Evolutionary conservation across 2,113 vertebrate genomes (phyloP), one percentile per base, ranked within the genome.

Genomic region (Rhabdomys dilectus): DNA sequence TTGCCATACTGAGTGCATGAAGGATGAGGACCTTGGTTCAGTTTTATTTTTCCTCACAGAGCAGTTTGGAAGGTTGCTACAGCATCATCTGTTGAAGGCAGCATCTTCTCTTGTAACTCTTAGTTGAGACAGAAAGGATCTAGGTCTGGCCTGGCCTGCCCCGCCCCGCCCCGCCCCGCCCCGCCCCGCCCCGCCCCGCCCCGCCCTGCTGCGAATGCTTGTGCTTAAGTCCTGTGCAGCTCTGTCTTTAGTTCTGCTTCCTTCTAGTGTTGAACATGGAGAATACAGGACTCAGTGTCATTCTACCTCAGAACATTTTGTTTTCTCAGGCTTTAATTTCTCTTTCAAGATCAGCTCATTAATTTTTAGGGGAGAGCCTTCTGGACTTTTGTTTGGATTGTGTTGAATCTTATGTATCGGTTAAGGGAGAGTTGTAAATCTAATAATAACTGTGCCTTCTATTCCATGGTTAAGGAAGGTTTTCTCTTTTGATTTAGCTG

Each of bases 211-310:
- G 8, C 45, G 9, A 45, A 34, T 34, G 9, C 60, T 85, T 5
- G 3, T 21, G 9, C 39, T 0, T 0, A 31, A 3, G 1, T 12
- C 12, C 26, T 48, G 3, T 1, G 3, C 16, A 64, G 39, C 15
- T 1, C 24, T 76, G 39, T 45, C 60, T 34, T 16, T 29, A 64
- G 24, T 45, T 45, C 12, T 86, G 60, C 39, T 85, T 42, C 24
- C 3, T 11, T 64, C 4, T 64, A 45, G 56, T 34, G 3, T 42
- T 17, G 26, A 62, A 62, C 36, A 9, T 60, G 80, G 80, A 60
- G 56, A 62, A 62, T 62, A 1, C 10, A 39, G 42, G 39, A 29
- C 39, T 42, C 12, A 3, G 58, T 64, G 31, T 84, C 58, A 29
- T 42, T 84, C 58, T 62, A 64, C 60, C 53, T 42, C 22, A 82